Evolutionary conservation across 1,140 invertebrate genomes (phyloP), one percentile per base, ranked within the genome.

Genomic region (Zaprionus inermis): DNA sequence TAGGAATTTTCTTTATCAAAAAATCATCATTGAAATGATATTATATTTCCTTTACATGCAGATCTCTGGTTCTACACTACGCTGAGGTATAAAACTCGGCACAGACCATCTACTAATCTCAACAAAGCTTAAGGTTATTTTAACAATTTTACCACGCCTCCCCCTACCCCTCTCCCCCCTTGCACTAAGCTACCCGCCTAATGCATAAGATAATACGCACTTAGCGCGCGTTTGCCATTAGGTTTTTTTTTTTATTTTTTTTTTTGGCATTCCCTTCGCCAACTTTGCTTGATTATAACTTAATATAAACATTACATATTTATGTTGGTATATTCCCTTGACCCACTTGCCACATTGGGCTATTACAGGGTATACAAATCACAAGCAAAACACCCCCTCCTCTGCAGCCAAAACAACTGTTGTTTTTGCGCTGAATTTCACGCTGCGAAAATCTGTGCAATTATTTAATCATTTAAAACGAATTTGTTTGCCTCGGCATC

Each of bases 401-500:
- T 7, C n/a, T n/a, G n/a, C n/a, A n/a, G n/a, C n/a, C n/a, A n/a
- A n/a, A n/a, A 10, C 30, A 2, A 10, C 7, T 32, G 30, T 32
- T 49, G 16, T 22, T 20, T 0, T 1, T 5, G 9, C 3, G 20
- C 9, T 11, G 18, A 6, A 18, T 12, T 22, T 46, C 6, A 5
- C 18, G 16, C 16, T n/a, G 36, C 30, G 46, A 71, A 82, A 75
- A 82, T 81, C 79, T 75, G 71, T 67, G 71, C 75, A 67, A 66
- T 82, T 82, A 82, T 79, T 82, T 69, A 49, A 72, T 75, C 76
- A 65, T 75, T 81, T 80, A 78, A 78, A 70, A 58, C 30, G 67
- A 77, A 84, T 72, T 78, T 70, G 66, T 70, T 61, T 49, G 73
- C 36, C 65, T 57, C 69, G 52, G 38, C 32, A 52, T 28, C 30